A percentile compares a stretch with the other conserved stretches of the same genome.
Conservation (phyloP, 2,797 vertebrate genomes). For the Tachyglossus aculeatus region DNA sequence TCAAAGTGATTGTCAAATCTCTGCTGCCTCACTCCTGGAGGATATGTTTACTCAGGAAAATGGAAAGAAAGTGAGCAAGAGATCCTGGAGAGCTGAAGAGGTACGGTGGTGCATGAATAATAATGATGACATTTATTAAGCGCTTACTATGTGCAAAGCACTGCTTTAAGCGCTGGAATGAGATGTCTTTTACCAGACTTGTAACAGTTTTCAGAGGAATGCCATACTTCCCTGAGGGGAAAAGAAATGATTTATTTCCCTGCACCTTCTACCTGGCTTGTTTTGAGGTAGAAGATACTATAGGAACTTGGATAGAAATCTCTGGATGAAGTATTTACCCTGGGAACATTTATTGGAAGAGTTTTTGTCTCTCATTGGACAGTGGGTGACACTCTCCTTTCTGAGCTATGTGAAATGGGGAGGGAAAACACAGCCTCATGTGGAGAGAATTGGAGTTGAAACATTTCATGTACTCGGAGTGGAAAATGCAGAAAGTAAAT, state of each 20-base stretch:
- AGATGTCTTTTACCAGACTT: not conserved
- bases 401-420: not conserved
- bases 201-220: not conserved
- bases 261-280: not conserved
- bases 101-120: not conserved
- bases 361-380: not conserved
- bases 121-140: too few species aligned
- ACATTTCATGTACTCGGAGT: conserved; percentile 37
- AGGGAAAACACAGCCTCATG: not conserved
- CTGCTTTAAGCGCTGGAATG: too few species aligned
- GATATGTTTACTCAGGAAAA: not conserved
- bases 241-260: conserved; percentile 30
- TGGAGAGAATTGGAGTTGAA: conserved; percentile 54
- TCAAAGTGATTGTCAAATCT: too few species aligned
- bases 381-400: not conserved
- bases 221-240: not conserved
- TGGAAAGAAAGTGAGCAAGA: not conserved
- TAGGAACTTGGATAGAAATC: not conserved
- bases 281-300: conserved; percentile 19
- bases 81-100: not conserved
- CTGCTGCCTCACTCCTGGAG: not conserved
- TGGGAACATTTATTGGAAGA: not conserved
- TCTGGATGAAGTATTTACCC: conserved; percentile 9
- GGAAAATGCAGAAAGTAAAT: conserved; percentile 46
- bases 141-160: too few species aligned